These are phyloP conservation scores for Pedetes capensis DNA, from an alignment of 2,113 vertebrate species.

Conservation along the genomic window DNA sequence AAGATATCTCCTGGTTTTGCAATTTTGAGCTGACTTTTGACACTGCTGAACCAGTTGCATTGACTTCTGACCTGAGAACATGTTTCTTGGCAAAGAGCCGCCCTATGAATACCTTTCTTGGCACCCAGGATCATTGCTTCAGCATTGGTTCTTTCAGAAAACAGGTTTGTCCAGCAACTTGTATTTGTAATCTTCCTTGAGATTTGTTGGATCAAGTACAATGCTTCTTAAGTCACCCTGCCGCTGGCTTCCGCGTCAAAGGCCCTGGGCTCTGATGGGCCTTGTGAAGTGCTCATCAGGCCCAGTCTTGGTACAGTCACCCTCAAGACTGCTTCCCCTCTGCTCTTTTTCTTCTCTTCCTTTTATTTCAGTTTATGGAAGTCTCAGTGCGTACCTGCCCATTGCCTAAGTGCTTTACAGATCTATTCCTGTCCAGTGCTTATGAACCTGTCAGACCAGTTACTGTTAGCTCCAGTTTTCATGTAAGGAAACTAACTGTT, in stretches of 20 bases:
- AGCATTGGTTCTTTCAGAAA: background rate
- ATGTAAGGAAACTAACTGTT: background rate
- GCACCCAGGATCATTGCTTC: background rate
- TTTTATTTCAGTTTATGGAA: background rate
- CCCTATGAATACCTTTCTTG: background rate
- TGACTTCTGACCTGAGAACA: background rate
- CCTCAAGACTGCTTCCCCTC: background rate
- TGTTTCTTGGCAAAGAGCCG: background rate
- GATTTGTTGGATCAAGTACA: background rate
- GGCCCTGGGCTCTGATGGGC: background rate
- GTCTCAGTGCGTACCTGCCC: rapidly evolving
- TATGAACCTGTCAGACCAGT: background rate
- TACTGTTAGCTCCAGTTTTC: background rate
- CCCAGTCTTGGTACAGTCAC: background rate
- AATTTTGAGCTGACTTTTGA: background rate
- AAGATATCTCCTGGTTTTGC: background rate
- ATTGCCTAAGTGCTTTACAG: too few relatives aligned
- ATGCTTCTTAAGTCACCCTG: background rate
- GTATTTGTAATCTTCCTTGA: background rate
- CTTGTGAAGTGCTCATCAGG: background rate
- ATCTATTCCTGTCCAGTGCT: background rate
- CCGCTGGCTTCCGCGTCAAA: background rate
- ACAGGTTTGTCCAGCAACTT: slow-evolving; percentile 42
- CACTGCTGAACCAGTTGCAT: background rate
- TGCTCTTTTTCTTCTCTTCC: background rate